These are phyloP conservation scores for Lasaia peninsularis DNA, from an alignment of 1,140 invertebrate species.

Conservation along the genomic window DNA sequence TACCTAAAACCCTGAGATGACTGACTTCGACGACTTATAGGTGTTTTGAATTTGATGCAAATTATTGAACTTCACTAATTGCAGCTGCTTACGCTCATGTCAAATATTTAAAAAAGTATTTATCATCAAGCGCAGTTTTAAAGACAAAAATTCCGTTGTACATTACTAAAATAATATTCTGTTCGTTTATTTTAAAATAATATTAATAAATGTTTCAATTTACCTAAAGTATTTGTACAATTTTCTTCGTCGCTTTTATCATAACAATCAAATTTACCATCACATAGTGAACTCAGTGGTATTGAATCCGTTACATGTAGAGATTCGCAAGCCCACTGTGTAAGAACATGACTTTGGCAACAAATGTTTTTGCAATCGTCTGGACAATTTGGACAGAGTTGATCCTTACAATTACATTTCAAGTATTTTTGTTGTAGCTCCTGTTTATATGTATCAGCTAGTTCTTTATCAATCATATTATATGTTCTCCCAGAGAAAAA, in stretches of 20 bases:
- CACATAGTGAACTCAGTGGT: constrained; percentile 44
- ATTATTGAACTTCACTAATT: too few species aligned
- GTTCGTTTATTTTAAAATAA: constrained; percentile 21
- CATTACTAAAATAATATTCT: neutral
- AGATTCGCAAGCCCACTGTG: constrained; percentile 44
- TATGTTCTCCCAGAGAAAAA: constrained; percentile 23
- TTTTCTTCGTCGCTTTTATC: constrained; percentile 54
- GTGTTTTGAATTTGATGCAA: too few species aligned
- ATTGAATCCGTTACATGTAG: constrained; percentile 31
- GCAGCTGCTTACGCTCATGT: too few species aligned
- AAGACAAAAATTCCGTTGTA: too few species aligned
- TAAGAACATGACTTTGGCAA: constrained; percentile 41
- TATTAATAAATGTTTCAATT: neutral
- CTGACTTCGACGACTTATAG: too few species aligned
- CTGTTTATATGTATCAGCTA: constrained; percentile 23
- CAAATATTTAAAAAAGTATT: too few species aligned
- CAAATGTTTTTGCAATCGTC: constrained; percentile 44
- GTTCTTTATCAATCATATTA: constrained; percentile 23
- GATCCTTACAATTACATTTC: constrained; percentile 36
- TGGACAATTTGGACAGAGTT: constrained; percentile 40
- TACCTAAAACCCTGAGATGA: too few species aligned
- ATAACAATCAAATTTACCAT: constrained; percentile 59
- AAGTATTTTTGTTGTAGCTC: constrained; percentile 24
- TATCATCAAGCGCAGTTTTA: too few species aligned
- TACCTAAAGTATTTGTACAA: constrained; percentile 23